Evolutionary conservation across 2,888 invertebrate genomes (phyloP), one percentile per base, ranked within the genome.

Genomic region (Cetonia aurata): DNA sequence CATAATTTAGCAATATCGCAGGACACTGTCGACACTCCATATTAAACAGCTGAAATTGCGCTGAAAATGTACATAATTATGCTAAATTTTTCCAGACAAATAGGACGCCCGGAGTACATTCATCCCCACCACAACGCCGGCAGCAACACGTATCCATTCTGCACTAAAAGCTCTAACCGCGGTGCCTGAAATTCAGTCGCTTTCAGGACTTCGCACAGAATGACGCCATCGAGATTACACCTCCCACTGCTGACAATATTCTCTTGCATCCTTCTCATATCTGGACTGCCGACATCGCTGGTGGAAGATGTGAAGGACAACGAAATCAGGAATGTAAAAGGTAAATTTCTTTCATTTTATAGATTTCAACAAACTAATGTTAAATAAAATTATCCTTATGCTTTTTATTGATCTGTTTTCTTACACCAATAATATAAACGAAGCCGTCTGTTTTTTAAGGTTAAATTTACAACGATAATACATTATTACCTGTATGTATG

Each of bases 271-370:
- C 19, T 65, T 17, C 25, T 69, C 12, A 62, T 50, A 31, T 53
- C 75, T 31, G 81, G 82, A 25, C 75, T 85, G 53, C 85, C 85
- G 3, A 78, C 83, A 2, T 83, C 84, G n/a, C 73, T 85, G 69
- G 79, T 85, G 3, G 83, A 85, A 70, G 82, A 84, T 73, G 82
- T 83, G 62, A 84, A 83, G 74, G 79, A 79, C 55, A 82, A 80
- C 62, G 82, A 83, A 71, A 70, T 81, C 60, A 77, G 80, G 69
- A 78, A 80, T 67, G 82, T 79, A 72, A 85, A 85, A 80, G 84
- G 84, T 84, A 76, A 80, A 69, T 15, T 31, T 42, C 67, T 55
- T 60, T 3, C 13, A 37, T 69, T 65, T 4, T 44, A 10, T 33
- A 15, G 8, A 56, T 1, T 55, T 52, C 19, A 1, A 15, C 37